A percentile compares a stretch with the other conserved stretches of the same genome.
These are phyloP conservation scores for Candidula unifasciata DNA, from an alignment of 2,888 invertebrate genomes.

Conservation along the genomic window DNA sequence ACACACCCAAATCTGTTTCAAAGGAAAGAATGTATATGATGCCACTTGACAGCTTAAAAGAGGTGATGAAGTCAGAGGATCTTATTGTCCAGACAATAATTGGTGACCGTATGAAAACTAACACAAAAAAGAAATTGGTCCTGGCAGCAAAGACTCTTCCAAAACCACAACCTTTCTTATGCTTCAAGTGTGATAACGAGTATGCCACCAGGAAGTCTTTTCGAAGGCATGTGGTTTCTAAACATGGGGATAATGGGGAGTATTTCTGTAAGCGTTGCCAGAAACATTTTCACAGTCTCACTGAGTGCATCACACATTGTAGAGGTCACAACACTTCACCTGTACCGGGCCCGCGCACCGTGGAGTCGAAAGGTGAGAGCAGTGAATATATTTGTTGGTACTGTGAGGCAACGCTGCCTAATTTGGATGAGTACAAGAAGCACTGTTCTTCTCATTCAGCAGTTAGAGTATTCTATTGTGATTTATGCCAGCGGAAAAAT, in stretches of 20 bases:
- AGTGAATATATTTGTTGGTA: constrained; percentile 44
- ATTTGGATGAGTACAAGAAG: constrained; percentile 39
- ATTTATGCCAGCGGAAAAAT: constrained; percentile 43
- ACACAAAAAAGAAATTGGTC: background rate
- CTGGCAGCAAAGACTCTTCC: too few relatives aligned
- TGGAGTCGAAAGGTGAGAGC: background rate
- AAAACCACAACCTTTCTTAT: background rate
- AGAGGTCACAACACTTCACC: constrained; percentile 13
- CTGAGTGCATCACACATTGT: constrained; percentile 31
- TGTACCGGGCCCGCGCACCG: background rate
- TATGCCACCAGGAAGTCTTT: constrained; percentile 1
- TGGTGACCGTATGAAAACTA: background rate
- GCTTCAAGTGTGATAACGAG: background rate
- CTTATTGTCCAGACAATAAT: constrained; percentile 26
- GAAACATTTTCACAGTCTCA: background rate
- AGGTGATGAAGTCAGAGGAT: constrained; percentile 13
- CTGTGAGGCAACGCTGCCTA: constrained; percentile 24
- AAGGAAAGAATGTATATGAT: constrained; percentile 29
- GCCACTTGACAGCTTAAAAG: constrained; percentile 13
- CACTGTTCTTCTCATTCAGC: constrained; percentile 40
- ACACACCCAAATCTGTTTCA: background rate
- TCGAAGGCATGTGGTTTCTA: background rate
- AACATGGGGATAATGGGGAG: constrained; percentile 6
- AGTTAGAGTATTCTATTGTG: constrained; percentile 42
- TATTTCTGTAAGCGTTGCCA: constrained; percentile 26